These are phyloP conservation scores for Porites lutea DNA, from an alignment of 64 coral and sea anemone genomes.

Conservation along the genomic window DNA sequence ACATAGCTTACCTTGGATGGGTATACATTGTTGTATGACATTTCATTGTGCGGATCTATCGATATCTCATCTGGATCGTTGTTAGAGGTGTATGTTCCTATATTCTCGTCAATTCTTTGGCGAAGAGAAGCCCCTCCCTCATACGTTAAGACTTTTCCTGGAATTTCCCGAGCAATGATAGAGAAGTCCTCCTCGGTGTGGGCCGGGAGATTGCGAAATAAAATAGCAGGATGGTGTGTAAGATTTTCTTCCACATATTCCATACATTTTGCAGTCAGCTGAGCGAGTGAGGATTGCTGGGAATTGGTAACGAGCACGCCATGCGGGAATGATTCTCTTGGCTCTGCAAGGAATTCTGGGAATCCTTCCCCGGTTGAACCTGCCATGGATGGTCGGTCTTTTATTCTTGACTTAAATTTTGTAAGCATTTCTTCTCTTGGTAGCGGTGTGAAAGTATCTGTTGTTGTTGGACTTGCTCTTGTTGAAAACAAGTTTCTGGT, in stretches of 20 bases:
- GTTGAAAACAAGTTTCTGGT: not conserved
- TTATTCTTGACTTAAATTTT: not conserved
- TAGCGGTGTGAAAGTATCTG: not conserved
- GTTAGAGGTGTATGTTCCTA: constrained; percentile 63
- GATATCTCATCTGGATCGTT: constrained; percentile 76
- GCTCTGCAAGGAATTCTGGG: constrained; percentile 72
- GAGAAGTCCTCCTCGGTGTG: not conserved
- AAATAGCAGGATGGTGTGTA: constrained; percentile 57
- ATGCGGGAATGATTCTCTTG: constrained; percentile 64
- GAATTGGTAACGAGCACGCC: constrained; percentile 41
- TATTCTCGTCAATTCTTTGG: constrained; percentile 1
- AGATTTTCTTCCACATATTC: not conserved
- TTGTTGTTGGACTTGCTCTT: not conserved
- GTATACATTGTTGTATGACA: constrained; percentile 48
- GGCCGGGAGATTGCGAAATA: constrained; percentile 70
- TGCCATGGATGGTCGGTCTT: not conserved
- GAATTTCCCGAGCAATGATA: constrained; percentile 31
- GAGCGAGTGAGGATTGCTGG: not conserved
- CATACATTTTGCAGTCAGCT: constrained; percentile 53
- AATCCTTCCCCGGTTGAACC: constrained; percentile 32
- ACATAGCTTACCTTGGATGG: constrained; percentile 61
- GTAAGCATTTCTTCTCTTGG: not conserved
- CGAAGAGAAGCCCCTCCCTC: constrained; percentile 55
- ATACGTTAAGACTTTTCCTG: constrained; percentile 48
- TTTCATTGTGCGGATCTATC: constrained; percentile 79